Conservation (phyloP, 2,113 vertebrate species). For the Paradisaea rubra region DNA sequence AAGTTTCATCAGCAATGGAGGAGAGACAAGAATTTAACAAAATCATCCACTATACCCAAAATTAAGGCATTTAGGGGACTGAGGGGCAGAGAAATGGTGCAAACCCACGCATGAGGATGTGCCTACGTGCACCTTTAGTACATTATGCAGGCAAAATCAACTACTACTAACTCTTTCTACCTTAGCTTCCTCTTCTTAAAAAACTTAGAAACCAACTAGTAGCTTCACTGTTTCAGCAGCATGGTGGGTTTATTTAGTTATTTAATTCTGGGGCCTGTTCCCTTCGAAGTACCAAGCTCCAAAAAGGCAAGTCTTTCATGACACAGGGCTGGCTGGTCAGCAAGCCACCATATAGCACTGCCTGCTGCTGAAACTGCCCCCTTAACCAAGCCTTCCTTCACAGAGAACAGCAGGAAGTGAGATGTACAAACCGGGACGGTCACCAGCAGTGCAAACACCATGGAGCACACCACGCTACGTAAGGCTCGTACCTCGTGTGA, state of each 20-base stretch:
- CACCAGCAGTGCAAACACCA: not conserved
- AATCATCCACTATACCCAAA: not conserved
- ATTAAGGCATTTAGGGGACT: not conserved
- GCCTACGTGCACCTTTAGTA: not conserved
- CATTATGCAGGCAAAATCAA: not conserved
- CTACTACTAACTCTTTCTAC: not conserved
- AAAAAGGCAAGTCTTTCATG: not conserved
- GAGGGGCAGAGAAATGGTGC: not conserved
- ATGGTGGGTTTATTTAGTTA: accelerated
- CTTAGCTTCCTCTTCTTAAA: not conserved
- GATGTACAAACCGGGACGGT: no score
- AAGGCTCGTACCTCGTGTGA: conserved; percentile 81
- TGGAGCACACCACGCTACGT: accelerated
- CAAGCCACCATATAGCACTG: not conserved
- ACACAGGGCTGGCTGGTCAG: not conserved
- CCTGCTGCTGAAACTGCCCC: not conserved
- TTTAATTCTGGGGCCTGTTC: not conserved
- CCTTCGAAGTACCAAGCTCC: not conserved
- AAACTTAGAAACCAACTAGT: not conserved
- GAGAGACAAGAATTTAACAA: not conserved
- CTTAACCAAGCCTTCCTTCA: not conserved
- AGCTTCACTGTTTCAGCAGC: not conserved
- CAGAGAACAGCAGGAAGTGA: not conserved
- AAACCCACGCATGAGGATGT: not conserved
- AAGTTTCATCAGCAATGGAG: not conserved